Percentiles rank a stretch among this genome's conserved stretches.
phyloP scores from a whole-genome alignment of 2,797 vertebrate genomes.

The Catostomus latipinnis region DNA sequence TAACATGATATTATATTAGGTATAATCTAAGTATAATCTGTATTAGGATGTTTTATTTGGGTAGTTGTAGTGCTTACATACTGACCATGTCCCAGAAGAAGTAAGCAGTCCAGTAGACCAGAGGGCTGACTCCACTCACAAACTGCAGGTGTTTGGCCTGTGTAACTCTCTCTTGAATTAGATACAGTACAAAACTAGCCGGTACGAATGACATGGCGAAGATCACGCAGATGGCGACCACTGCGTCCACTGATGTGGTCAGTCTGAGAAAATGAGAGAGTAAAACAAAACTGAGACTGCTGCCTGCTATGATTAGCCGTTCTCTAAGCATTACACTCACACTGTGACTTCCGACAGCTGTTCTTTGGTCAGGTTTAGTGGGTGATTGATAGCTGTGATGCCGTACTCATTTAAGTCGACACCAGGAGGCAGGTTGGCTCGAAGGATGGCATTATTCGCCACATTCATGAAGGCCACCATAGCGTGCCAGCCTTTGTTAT shows the following conservation, averaged over 20 bases:
- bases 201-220: constrained; percentile 96
- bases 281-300: too few relatives aligned
- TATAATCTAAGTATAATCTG: neutral
- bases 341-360: constrained; percentile 94
- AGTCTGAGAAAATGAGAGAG: constrained; percentile 72
- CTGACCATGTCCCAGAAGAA: constrained; percentile 94
- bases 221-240: constrained; percentile 93
- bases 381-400: constrained; percentile 90
- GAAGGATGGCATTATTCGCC: constrained; percentile 91
- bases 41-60: neutral
- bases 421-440: constrained; percentile 80
- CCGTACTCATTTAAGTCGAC: constrained; percentile 83
- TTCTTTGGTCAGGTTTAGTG: constrained; percentile 93
- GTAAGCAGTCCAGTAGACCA: constrained; percentile 90
- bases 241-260: constrained; percentile 89
- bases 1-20: too few relatives aligned
- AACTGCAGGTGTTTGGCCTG: constrained; percentile 96
- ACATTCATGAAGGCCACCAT: constrained; percentile 92
- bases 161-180: constrained; percentile 92
- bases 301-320: too few relatives aligned
- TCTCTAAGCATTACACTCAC: constrained; percentile 74
- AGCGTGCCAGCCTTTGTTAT: constrained; percentile 97
- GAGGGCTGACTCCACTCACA: constrained; percentile 90
- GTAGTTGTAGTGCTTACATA: constrained; percentile 27
- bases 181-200: constrained; percentile 92